A percentile compares a stretch with the other conserved stretches of the same genome.
Conservation (phyloP, 2,888 invertebrate species). For the Hemicrepidius hirtus region DNA sequence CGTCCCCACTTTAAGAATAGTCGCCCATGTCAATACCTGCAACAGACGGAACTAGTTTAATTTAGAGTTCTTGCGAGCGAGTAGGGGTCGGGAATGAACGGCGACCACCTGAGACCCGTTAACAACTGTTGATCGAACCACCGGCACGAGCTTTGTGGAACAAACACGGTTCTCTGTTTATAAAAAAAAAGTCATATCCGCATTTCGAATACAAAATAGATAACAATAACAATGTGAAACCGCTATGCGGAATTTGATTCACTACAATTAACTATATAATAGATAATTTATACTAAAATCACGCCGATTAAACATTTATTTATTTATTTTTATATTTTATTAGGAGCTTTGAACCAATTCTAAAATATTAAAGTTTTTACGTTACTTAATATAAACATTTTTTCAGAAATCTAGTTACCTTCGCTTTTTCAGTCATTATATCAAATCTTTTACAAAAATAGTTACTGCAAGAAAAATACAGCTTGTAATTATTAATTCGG, state of each 20-base stretch:
- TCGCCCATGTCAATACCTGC: constrained; percentile 73
- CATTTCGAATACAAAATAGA: constrained; percentile 11
- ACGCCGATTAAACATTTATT: background rate
- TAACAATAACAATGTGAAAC: constrained; percentile 8
- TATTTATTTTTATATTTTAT: background rate
- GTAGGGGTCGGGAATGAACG: constrained; percentile 19
- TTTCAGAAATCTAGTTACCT: too few relatives aligned
- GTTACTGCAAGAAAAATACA: too few relatives aligned
- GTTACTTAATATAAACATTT: too few relatives aligned
- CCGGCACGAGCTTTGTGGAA: constrained; percentile 7
- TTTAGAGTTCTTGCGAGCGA: constrained; percentile 25
- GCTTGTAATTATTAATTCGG: too few relatives aligned
- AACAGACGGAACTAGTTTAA: constrained; percentile 60
- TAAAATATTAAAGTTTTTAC: too few relatives aligned
- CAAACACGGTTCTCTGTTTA: background rate
- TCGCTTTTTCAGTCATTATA: too few relatives aligned
- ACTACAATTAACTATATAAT: background rate
- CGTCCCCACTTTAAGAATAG: constrained; percentile 75
- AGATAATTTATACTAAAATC: background rate
- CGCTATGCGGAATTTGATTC: constrained; percentile 6
- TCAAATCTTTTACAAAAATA: too few relatives aligned
- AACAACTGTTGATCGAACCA: constrained; percentile 30
- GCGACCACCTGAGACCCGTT: constrained; percentile 48
- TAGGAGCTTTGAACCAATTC: too few relatives aligned
- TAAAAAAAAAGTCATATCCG: constrained; percentile 9